Evolutionary conservation across 2,888 invertebrate genomes (phyloP), one percentile per base, ranked within the genome.

Genomic region (Thymelicus acteon): DNA sequence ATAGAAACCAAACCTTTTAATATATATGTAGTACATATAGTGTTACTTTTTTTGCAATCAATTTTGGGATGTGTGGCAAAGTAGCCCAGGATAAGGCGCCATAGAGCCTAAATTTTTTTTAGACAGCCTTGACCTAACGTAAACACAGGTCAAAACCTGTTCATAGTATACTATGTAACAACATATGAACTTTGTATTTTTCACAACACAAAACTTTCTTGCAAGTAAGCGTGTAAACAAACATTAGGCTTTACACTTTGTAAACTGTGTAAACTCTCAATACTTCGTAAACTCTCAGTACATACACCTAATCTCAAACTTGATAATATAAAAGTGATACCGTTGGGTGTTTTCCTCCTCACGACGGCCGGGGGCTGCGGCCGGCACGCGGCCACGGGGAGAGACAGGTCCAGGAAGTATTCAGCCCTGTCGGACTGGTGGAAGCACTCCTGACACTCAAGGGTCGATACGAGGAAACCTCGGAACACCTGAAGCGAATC

Each of bases 371-470:
- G 96, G 0, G 96, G 96, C 77, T 96, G 95, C 10, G 96, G 96
- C 67, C 97, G 96, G 76, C 96, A 96, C 3, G 95, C 95, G 62
- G 96, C 96, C 24, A 99, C 97, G 0, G 99, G 98, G 73, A 99
- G 94, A 73, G 99, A 99, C 76, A 99, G 95, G 90, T 99, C 99
- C 68, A 99, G 94, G 90, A 99, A 99, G 81, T 97, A 97, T 88
- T 99, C 99, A 67, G 97, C 97, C 13, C 97, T 95, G 81, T 97
- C 97, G 0, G 98, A 98, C 12, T 97, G 96, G 89, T 98, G 96
- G 73, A 96, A 95, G 85, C 99, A 99, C 74, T 97, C 97, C 74
- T 97, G 96, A 86, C 99, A 99, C 72, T 97, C 96, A 52, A 98
- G 91, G 0, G 97, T 97, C 44, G 98, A 99, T 2, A 99, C 97